A percentile compares a stretch with the other conserved stretches of the same genome.
Evolutionary conservation across 2,888 invertebrate species (phyloP).

Genomic region (Pimpla rufipes): DNA sequence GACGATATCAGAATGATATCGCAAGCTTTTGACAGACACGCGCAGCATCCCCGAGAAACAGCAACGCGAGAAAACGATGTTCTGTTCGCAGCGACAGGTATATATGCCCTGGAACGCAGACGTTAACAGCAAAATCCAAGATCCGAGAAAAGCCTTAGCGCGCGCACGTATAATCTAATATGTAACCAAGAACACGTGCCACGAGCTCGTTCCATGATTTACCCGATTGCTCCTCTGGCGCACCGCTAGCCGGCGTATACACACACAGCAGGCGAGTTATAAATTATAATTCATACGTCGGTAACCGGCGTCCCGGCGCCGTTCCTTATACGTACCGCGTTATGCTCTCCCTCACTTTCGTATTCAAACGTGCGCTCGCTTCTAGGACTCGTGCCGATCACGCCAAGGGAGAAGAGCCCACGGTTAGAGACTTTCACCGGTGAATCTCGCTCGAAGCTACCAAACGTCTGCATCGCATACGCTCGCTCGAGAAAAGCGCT

Average conservation of each 20-base stretch:
- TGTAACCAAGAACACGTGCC: conserved; percentile 77
- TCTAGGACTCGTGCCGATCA: conserved; percentile 52
- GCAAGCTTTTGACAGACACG: conserved; percentile 43
- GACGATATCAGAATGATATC: conserved; percentile 19
- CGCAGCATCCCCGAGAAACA: conserved; percentile 50
- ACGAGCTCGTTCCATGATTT: conserved; percentile 77
- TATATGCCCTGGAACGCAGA: conserved; percentile 50
- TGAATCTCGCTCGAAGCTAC: conserved; percentile 31
- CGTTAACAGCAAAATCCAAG: conserved; percentile 51
- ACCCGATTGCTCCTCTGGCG: conserved; percentile 72
- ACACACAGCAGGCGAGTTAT: conserved; percentile 63
- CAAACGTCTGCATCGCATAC: conserved; percentile 1
- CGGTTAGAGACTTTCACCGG: conserved; percentile 51
- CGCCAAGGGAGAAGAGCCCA: conserved; percentile 44
- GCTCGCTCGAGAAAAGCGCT: conserved; percentile 20
- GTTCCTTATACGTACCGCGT: conserved; percentile 57
- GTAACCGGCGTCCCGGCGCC: conserved; percentile 67
- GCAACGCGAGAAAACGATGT: conserved; percentile 42
- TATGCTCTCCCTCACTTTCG: conserved; percentile 66
- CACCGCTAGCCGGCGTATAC: conserved; percentile 62
- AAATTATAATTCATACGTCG: conserved; percentile 70
- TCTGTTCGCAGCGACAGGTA: conserved; percentile 42
- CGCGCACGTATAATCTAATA: conserved; percentile 71
- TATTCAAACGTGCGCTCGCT: conserved; percentile 60
- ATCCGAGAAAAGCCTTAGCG: conserved; percentile 42